phyloP scores from a whole-genome alignment of 1,140 invertebrate species.

The Tetranychus cinnabarinus region DNA sequence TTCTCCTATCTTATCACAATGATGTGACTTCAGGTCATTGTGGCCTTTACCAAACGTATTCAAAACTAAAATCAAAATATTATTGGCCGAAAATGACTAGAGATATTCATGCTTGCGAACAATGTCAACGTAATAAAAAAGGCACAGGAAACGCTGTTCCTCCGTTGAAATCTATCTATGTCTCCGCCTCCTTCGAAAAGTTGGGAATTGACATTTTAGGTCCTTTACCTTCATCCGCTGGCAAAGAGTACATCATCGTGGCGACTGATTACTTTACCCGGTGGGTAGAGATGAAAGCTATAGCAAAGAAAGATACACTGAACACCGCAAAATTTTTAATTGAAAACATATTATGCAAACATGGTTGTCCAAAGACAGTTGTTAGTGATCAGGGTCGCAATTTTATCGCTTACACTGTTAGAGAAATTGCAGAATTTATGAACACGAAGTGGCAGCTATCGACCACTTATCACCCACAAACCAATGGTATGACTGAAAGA shows the following conservation, averaged over 20 bases:
- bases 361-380: conserved; percentile 16
- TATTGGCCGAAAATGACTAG: conserved; percentile 2
- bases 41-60: not conserved
- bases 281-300: conserved; percentile 11
- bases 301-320: not conserved
- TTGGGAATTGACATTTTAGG: conserved; percentile 16
- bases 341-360: conserved; percentile 17
- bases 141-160: not conserved
- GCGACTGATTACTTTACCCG: conserved; percentile 15
- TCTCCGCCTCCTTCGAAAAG: conserved; percentile 9
- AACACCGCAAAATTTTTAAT: conserved; percentile 12
- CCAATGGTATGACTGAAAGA: conserved; percentile 13
- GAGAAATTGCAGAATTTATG: not conserved
- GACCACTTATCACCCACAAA: conserved; percentile 12
- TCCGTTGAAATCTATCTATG: conserved; percentile 4
- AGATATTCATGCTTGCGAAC: not conserved
- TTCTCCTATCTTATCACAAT: conserved; percentile 1
- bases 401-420: conserved; percentile 1
- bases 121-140: conserved; percentile 1
- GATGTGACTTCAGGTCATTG: not conserved
- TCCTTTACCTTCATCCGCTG: conserved; percentile 8
- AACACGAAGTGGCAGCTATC: conserved; percentile 9
- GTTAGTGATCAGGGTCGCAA: conserved; percentile 10
- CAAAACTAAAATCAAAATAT: not conserved
- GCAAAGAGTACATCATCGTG: conserved; percentile 15